These are phyloP conservation scores for Halcyon smyrnensis DNA, from an alignment of 2,797 vertebrate species.

Conservation along the genomic window DNA sequence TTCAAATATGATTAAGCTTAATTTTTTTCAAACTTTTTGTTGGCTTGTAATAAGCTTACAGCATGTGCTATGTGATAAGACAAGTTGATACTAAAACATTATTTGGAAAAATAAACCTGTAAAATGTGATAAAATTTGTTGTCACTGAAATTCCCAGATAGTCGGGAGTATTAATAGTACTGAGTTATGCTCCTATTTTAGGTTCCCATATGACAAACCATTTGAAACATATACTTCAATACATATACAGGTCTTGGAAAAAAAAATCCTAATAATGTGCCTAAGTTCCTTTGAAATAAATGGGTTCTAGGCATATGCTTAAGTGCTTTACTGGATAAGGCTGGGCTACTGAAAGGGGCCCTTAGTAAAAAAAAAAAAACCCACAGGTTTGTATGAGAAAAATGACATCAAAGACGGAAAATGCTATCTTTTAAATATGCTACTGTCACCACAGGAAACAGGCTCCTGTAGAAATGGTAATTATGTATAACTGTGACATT, in stretches of 20 bases:
- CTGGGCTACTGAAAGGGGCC: background rate
- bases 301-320: background rate
- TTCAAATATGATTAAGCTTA: slow-evolving; percentile 66
- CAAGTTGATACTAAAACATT: slow-evolving; percentile 14
- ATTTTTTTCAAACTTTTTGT: slow-evolving; percentile 58
- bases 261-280: background rate
- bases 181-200: background rate
- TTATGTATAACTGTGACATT: slow-evolving; percentile 44
- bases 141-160: slow-evolving; percentile 8
- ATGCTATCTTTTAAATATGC: slow-evolving; percentile 46
- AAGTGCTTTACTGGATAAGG: slow-evolving; percentile 14
- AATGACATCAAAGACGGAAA: slow-evolving; percentile 60
- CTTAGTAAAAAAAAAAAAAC: background rate
- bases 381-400: slow-evolving; percentile 22
- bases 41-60: slow-evolving; percentile 55
- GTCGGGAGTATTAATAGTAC: background rate
- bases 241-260: background rate
- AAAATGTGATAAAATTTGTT: slow-evolving; percentile 34
- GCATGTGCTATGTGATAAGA: slow-evolving; percentile 37
- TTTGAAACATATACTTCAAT: background rate
- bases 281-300: background rate
- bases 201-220: background rate
- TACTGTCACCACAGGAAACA: slow-evolving; percentile 54
- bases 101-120: slow-evolving; percentile 40
- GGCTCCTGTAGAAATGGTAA: slow-evolving; percentile 45